phyloP scores from a whole-genome alignment of 2,797 vertebrate species.

The Tamandua tetradactyla region DNA sequence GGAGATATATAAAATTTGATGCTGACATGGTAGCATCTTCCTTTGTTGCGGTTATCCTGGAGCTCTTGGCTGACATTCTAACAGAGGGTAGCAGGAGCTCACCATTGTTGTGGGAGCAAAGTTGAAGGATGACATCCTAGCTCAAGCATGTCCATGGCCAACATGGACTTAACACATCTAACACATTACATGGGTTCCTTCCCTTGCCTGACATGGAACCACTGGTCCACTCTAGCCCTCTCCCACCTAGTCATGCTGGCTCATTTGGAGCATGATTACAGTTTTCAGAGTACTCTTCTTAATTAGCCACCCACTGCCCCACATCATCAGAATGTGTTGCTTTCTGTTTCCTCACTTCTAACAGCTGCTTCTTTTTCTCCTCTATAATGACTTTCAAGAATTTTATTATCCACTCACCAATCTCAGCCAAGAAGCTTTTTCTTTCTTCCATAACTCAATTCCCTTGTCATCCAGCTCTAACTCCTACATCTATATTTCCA shows the following conservation, averaged over 20 bases:
- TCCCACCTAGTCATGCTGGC: background rate
- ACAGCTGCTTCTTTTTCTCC: background rate
- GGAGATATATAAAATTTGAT: constrained; percentile 80
- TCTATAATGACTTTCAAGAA: background rate
- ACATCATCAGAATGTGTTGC: background rate
- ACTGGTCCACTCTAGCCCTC: too few relatives aligned
- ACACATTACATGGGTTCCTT: background rate
- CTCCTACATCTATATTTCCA: background rate
- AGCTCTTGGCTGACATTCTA: constrained; percentile 93
- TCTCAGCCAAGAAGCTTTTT: background rate
- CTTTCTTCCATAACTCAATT: background rate
- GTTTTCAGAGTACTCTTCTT: background rate
- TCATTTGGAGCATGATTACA: background rate
- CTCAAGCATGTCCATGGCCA: background rate
- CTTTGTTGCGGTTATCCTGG: constrained; percentile 89
- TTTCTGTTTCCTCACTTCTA: background rate
- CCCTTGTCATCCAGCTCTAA: background rate
- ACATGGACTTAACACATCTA: background rate
- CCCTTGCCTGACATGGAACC: background rate
- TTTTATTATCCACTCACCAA: background rate
- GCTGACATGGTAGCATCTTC: constrained; percentile 89
- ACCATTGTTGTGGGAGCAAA: constrained; percentile 93
- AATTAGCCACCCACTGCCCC: background rate
- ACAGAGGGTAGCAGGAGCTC: constrained; percentile 92
- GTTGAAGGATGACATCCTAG: constrained; percentile 69